phyloP scores from a whole-genome alignment of 2,888 invertebrate genomes.

The Ischnura elegans region DNA sequence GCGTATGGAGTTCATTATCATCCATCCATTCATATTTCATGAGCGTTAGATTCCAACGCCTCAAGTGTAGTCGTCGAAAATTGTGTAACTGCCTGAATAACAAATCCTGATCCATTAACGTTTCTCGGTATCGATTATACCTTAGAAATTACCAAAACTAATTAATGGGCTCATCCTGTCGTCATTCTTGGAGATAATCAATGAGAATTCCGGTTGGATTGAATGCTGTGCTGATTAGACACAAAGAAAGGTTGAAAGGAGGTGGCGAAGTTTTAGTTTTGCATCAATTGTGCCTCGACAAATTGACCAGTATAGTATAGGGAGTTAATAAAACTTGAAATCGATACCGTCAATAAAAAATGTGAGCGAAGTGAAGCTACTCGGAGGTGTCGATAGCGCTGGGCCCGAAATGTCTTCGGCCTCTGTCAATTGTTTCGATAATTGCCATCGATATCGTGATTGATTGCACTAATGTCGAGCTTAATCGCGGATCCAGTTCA shows the following conservation, averaged over 20 bases:
- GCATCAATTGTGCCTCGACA: slow-evolving; percentile 44
- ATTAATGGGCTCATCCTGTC: not conserved
- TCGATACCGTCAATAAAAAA: not conserved
- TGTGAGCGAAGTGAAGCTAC: not conserved
- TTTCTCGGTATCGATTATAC: too few species aligned
- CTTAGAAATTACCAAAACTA: too few species aligned
- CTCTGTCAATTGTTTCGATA: slow-evolving; percentile 9
- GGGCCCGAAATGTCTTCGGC: not conserved
- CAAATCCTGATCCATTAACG: too few species aligned
- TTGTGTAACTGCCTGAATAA: too few species aligned
- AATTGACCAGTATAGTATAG: not conserved
- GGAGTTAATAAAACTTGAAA: not conserved
- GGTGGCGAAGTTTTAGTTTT: not conserved
- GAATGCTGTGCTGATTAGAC: not conserved
- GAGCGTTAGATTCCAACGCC: too few species aligned
- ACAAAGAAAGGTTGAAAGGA: not conserved
- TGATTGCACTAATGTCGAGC: slow-evolving; percentile 40
- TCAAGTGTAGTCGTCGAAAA: too few species aligned
- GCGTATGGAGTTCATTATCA: too few species aligned
- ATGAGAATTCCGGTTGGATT: not conserved
- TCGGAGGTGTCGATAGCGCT: not conserved
- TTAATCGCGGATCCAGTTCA: not conserved
- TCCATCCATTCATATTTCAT: too few species aligned
- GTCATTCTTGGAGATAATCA: not conserved
- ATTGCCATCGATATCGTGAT: slow-evolving; percentile 25